Percentiles rank a stretch among this genome's conserved stretches.
Evolutionary conservation across 2,113 vertebrate species (phyloP).

Genomic region (Tretioscincus oriximinensis): DNA sequence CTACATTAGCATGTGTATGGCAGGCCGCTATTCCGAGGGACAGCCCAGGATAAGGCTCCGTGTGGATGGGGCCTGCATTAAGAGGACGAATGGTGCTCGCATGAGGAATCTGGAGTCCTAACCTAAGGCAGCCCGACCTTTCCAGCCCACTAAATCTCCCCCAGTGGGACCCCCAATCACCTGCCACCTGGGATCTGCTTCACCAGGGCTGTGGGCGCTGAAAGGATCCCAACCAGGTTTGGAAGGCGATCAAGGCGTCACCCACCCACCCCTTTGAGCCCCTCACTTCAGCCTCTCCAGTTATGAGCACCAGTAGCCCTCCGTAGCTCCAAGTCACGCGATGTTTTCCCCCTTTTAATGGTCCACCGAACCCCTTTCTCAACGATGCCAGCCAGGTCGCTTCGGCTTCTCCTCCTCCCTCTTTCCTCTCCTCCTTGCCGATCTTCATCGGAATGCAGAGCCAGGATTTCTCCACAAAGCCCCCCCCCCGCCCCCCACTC

Average conservation of each 20-base stretch:
- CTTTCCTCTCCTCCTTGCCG: constrained; percentile 43
- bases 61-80: constrained; percentile 14
- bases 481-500: no score
- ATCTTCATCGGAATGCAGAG: constrained; percentile 89
- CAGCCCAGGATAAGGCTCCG: no score
- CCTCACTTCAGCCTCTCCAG: constrained; percentile 60
- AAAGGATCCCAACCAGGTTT: constrained; percentile 81
- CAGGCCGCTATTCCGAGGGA: no score
- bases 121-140: constrained; percentile 54
- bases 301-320: constrained; percentile 54
- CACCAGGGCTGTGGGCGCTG: constrained; percentile 71
- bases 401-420: constrained; percentile 66
- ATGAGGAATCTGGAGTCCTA: constrained; percentile 31
- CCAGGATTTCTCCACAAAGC: constrained; percentile 66
- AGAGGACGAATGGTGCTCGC: constrained; percentile 51
- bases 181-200: constrained; percentile 84
- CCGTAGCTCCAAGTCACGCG: constrained; percentile 66
- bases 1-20: no score
- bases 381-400: constrained; percentile 75
- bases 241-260: constrained; percentile 66
- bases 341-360: constrained; percentile 76
- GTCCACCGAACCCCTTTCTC: constrained; percentile 65
- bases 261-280: constrained; percentile 26
- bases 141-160: constrained; percentile 69
- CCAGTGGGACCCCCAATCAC: constrained; percentile 66